Base-by-base conservation (phyloP, 2,888 invertebrate species). In the Lathronympha strigana region DNA sequence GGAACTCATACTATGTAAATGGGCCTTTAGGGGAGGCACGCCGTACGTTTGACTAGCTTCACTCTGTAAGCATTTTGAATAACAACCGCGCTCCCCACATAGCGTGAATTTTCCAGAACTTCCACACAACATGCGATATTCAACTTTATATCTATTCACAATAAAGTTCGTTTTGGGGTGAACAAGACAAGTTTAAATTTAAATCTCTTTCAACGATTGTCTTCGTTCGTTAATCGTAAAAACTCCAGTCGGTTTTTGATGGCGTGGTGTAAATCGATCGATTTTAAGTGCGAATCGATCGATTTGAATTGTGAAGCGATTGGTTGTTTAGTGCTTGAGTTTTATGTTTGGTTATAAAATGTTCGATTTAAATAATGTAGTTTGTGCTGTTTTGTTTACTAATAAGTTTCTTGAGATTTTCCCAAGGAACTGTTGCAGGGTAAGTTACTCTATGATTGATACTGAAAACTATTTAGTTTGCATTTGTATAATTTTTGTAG, bases 141-240 rank as follows among this genome's bases (percentile, higher is more conserved):
- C 38, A 61, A 71, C 73, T 69, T 73, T 74, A 71, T 17, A 1
- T 0, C 0, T 0, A 13, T 6, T 0, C 0, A n/a, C 0, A 6
- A 68, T 75, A 76, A 69, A 74, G 76, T 61, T 49, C 55, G 67
- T 71, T 68, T 68, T 71, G 17, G 49, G 17, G 8, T 54, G 28
- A 33, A 55, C 31, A 17, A 3, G 19, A 11, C 9, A n/a, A 54
- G 69, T 77, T 76, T 83, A 82, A 81, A 84, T 78, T 82, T 85
- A 85, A 86, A 85, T 83, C 77, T 67, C 78, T 76, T 76, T 73
- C 71, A 70, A 72, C 72, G 78, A 80, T 82, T 81, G 80, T 81
- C 79, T 83, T 80, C 71, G 68, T 5, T 33, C 28, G 78, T 75
- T 83, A 82, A 86, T 85, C 85, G 82, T 87, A 83, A 84, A 84